phyloP scores from a whole-genome alignment of 2,888 invertebrate species.

The Eilema sororculum region DNA sequence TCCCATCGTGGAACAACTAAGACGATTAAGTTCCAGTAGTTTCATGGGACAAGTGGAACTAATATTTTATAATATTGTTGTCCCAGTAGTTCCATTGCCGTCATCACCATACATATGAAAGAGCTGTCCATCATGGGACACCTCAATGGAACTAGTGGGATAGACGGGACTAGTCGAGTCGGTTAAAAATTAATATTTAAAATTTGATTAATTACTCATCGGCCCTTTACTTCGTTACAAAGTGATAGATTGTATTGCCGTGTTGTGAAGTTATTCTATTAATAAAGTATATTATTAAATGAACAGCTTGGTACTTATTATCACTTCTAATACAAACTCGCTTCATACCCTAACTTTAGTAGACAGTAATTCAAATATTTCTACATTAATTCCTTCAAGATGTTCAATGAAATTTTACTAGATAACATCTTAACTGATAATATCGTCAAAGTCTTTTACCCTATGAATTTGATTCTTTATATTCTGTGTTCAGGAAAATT shows the following conservation, averaged over 20 bases:
- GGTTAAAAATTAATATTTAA: neutral
- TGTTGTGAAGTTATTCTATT: neutral
- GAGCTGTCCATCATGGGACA: too few relatives aligned
- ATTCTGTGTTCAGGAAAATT: neutral
- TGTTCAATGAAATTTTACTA: neutral
- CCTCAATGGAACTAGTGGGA: too few relatives aligned
- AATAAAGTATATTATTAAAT: too few relatives aligned
- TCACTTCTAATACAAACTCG: neutral
- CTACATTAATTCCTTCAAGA: neutral
- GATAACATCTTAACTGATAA: neutral
- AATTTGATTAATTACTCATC: neutral
- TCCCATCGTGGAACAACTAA: too few relatives aligned
- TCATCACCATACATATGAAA: too few relatives aligned
- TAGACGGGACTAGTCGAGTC: too few relatives aligned
- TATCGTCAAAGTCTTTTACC: neutral
- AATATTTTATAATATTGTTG: too few relatives aligned
- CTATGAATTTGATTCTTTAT: neutral
- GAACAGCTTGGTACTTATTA: neutral
- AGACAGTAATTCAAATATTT: neutral
- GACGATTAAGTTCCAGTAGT: too few relatives aligned
- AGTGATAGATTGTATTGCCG: neutral
- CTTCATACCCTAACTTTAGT: neutral
- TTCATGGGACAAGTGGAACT: too few relatives aligned
- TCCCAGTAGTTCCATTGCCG: too few relatives aligned
- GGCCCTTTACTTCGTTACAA: neutral